Base-by-base conservation (phyloP, 2,888 invertebrate genomes). In the Microctonus aethiopoides region DNA sequence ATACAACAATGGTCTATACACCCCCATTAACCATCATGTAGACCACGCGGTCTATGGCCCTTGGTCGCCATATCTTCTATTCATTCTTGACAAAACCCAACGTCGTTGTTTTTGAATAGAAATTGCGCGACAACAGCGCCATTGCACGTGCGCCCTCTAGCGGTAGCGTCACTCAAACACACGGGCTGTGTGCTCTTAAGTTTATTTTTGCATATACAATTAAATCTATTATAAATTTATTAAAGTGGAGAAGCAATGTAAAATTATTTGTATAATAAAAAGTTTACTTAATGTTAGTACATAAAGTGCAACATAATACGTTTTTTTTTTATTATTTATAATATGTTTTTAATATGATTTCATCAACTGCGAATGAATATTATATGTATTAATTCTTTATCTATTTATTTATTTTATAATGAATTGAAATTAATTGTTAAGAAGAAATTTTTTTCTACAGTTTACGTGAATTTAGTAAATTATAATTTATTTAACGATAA, bases 1-100 rank as follows among this genome's bases (percentile, higher is more conserved):
- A 85, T 86, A 85, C 86, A 86, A 86, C 86, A 86, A 86, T 86
- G 83, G 84, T 76, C 78, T 77, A 54, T 82, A 85, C 84, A 85
- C 83, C 83, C 82, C 81, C 84, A 80, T 84, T 83, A 86, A 84
- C 86, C 84, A 82, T 80, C 81, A 81, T 78, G 75, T 81, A 83
- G 82, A 83, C 82, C 83, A 78, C 67, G 63, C 46, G 46, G 46
- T 59, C 20, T 70, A 29, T 72, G 56, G 51, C 78, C 78, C 78
- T 75, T n/a, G 16, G 16, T 20, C 20, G 20, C 46, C 46, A 46
- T 46, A 16, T 46, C 46, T 7, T 5, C 20, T 16, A 46, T 46
- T 46, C 46, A 46, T 16, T 46, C 46, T 46, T 46, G 16, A 46
- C 46, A 46, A 46, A 46, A n/a, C 16, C 46, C n/a, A 46, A 16